These are phyloP conservation scores for Danaus melanippus DNA, from an alignment of 1,140 invertebrate genomes.

Conservation along the genomic window DNA sequence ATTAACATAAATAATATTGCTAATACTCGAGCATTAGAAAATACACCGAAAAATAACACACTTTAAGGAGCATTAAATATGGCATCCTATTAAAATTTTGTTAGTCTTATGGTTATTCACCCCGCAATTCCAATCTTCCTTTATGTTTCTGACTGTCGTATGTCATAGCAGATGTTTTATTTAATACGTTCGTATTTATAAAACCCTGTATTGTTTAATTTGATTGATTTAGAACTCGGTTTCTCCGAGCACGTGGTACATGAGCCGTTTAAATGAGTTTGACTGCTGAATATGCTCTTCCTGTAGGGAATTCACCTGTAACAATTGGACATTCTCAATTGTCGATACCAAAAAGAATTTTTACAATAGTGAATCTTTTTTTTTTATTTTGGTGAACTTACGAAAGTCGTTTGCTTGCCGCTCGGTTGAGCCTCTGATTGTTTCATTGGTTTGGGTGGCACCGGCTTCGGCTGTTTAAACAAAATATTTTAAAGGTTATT, in stretches of 20 bases:
- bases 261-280: conserved; percentile 91
- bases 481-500: background rate
- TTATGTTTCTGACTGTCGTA: conserved; percentile 5
- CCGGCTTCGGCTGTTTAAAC: conserved; percentile 28
- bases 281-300: conserved; percentile 91
- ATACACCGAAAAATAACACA: conserved; percentile 66
- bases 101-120: conserved; percentile 61
- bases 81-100: conserved; percentile 55
- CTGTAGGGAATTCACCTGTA: conserved; percentile 74
- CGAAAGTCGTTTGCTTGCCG: conserved; percentile 65
- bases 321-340: conserved; percentile 20
- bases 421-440: conserved; percentile 35
- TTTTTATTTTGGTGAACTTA: conserved; percentile 34
- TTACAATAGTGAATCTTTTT: background rate
- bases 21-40: conserved; percentile 72
- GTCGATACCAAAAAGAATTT: background rate
- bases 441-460: conserved; percentile 49
- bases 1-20: conserved; percentile 61
- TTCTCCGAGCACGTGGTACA: conserved; percentile 89
- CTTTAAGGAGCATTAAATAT: conserved; percentile 48
- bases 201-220: conserved; percentile 5
- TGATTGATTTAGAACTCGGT: conserved; percentile 77
- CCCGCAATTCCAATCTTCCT: conserved; percentile 29
- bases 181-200: conserved; percentile 15
- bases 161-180: conserved; percentile 7